Evolutionary conservation across 2,888 invertebrate genomes (phyloP), one percentile per base, ranked within the genome.

Genomic region (Camponotus fellah): DNA sequence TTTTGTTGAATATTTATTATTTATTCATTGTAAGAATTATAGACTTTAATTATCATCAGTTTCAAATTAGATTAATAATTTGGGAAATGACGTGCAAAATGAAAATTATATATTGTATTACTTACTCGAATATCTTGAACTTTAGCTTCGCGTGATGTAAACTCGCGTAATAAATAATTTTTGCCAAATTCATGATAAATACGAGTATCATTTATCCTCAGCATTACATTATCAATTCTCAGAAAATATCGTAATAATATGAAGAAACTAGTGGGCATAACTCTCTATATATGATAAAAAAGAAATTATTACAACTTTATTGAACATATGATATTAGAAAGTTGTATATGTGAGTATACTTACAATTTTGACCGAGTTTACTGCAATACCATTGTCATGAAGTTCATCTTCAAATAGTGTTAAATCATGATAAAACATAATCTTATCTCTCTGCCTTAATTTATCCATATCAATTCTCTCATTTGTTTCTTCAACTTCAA

Each of bases 361-460:
- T 96, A 99, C 99, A 95, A 99, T 98, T 97, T 99, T 99, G 0
- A 99, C 98, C 87, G 97, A 97, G 91, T 97, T 96, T 75, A 97
- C 97, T 1, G 99, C 98, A 80, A 98, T 97, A 21, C 99, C 99
- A 96, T 99, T 98, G 95, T 99, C 99, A 94, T 99, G 99, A 68
- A 99, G 95, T 95, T 99, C 99, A 96, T 99, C 99, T 95, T 99
- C 99, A 95, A 98, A 99, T 56, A 99, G 95, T 82, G 98, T 97
- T 49, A 99, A 95, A 94, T 99, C 99, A 91, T 98, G 97, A 95
- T 98, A 99, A 95, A 99, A 99, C 4, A 98, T 95, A 81, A 99
- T 99, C 93, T 97, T 97, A 91, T 99, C 99, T 91, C 97, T 97
- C 89, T 97, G 96, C 95, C 98, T 99, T 64, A 99, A 95, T 93